Base-by-base conservation (phyloP, 2,888 invertebrate species). In the Lasius platythorax region DNA sequence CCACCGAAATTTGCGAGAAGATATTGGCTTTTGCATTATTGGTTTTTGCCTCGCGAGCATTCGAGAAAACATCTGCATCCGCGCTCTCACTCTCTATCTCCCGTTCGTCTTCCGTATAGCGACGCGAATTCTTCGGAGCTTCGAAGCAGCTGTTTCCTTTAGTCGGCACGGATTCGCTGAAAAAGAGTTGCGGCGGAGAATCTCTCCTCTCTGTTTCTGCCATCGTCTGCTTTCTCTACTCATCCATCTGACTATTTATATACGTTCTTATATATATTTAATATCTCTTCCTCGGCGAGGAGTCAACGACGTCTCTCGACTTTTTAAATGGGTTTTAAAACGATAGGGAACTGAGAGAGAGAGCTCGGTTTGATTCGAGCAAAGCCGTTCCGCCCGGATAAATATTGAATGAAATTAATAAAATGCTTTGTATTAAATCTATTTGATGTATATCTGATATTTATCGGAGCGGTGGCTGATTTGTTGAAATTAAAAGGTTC, bases 11-110 rank as follows among this genome's bases (percentile, higher is more conserved):
- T 88, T 84, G 85, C 85, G 84, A 83, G 87, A 89, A 37, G 37
- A 89, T 89, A 89, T 89, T 89, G 89, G 89, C 88, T 89, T 86
- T 85, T 84, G 88, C 89, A 88, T 89, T 89, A 89, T 89, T 89
- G 89, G 86, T 89, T 89, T 89, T 88, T 89, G 86, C 86, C 53
- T 74, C 53, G 75, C 56, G 86, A 83, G 75, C 87, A 79, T 82
- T 82, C 64, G 40, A 75, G 72, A 78, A 82, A 87, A 88, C 83
- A 86, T 87, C 86, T 85, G 86, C 85, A 84, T 78, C 70, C 82
- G 43, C 68, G n/a, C 56, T 68, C 68, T 78, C 78, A 40, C 78
- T 82, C 83, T 86, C 84, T 68, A 82, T 84, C 85, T 87, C 82
- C 63, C 84, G 33, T 67, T 75, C 66, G 43, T 70, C 81, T 50